These are phyloP conservation scores for Eueremaeus valkanovi DNA, from an alignment of 2,888 invertebrate genomes.

Conservation along the genomic window DNA sequence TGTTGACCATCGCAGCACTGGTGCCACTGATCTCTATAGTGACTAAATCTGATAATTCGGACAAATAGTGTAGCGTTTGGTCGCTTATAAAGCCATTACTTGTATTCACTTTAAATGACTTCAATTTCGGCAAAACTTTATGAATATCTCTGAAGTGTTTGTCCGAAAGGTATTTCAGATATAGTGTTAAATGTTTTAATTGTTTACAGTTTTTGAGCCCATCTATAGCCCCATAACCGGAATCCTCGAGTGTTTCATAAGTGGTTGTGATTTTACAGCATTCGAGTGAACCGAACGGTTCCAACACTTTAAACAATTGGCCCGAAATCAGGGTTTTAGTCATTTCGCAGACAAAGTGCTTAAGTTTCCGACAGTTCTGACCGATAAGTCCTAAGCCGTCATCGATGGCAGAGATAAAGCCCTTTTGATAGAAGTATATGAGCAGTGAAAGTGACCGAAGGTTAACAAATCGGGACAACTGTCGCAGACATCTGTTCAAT, in stretches of 20 bases:
- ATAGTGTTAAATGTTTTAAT: background rate
- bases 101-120: background rate
- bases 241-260: background rate
- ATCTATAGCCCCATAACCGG: background rate
- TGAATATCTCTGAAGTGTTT: background rate
- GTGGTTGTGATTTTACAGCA: background rate
- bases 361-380: background rate
- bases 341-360: constrained; percentile 4
- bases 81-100: background rate
- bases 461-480: constrained; percentile 3
- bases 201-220: background rate
- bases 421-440: constrained; percentile 9
- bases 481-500: background rate
- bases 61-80: background rate
- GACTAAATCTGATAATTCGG: background rate
- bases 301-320: background rate
- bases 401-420: background rate
- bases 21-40: background rate
- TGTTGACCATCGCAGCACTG: background rate
- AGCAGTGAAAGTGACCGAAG: background rate
- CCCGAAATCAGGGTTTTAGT: background rate
- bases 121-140: background rate
- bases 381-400: background rate
- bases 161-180: background rate
- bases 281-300: background rate